phyloP scores from a whole-genome alignment of 1,140 invertebrate species.

The Nephotettix cincticeps region DNA sequence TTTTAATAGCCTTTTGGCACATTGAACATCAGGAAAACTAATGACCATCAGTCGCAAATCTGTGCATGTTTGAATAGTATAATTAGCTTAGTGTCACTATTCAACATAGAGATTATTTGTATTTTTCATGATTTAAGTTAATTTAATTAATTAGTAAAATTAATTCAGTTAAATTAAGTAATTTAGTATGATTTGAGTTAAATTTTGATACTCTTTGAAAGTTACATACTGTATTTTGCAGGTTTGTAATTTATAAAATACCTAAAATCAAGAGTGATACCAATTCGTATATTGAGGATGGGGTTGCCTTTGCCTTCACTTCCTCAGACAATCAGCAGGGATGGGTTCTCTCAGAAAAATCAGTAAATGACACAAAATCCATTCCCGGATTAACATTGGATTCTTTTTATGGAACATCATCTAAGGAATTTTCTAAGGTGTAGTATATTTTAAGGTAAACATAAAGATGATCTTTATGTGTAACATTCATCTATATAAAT shows the following conservation, averaged over 20 bases:
- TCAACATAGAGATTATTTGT: too few relatives aligned
- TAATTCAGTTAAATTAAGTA: too few relatives aligned
- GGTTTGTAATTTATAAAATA: slow-evolving; percentile 84
- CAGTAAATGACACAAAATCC: slow-evolving; percentile 68
- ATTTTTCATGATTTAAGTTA: too few relatives aligned
- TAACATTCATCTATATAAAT: too few relatives aligned
- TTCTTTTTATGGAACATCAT: slow-evolving; percentile 59
- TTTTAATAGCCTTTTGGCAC: too few relatives aligned
- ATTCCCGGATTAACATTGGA: slow-evolving; percentile 70
- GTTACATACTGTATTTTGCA: slow-evolving; percentile 43
- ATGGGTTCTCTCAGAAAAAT: slow-evolving; percentile 68
- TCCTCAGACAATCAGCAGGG: slow-evolving; percentile 59
- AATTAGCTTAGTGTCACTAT: too few relatives aligned
- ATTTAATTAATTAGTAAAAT: too few relatives aligned
- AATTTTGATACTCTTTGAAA: not conserved
- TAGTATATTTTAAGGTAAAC: slow-evolving; percentile 1
- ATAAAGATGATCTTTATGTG: too few relatives aligned
- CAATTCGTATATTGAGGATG: slow-evolving; percentile 57
- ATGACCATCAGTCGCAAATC: too few relatives aligned
- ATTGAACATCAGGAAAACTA: too few relatives aligned
- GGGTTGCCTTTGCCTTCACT: slow-evolving; percentile 72
- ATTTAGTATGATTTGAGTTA: not conserved
- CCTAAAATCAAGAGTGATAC: slow-evolving; percentile 61
- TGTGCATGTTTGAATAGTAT: too few relatives aligned
- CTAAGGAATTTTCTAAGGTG: slow-evolving; percentile 31